These are phyloP conservation scores for Mola mola DNA, from an alignment of 2,113 vertebrate genomes.

Conservation along the genomic window DNA sequence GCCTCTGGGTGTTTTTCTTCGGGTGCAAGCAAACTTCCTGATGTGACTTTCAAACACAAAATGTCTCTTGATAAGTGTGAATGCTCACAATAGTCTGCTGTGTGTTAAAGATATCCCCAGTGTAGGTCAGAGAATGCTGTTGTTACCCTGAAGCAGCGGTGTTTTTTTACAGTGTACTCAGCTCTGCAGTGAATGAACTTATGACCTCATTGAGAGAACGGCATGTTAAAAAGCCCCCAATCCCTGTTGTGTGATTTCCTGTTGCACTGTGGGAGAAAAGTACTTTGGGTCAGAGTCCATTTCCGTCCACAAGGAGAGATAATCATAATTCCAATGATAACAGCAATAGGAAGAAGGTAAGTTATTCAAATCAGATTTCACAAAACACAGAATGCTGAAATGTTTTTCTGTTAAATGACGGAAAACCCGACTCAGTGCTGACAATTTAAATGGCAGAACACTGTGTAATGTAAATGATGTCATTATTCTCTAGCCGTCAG, in stretches of 20 bases:
- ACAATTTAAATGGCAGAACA: background rate
- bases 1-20: constrained; percentile 6
- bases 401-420: too few species aligned
- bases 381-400: background rate
- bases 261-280: constrained; percentile 50
- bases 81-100: constrained; percentile 6
- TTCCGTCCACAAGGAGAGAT: constrained; percentile 18
- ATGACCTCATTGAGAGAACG: constrained; percentile 37
- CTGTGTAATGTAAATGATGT: constrained; percentile 64
- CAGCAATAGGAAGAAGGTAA: background rate
- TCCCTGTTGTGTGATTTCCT: constrained; percentile 64
- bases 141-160: constrained; percentile 8
- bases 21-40: background rate
- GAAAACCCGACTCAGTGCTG: background rate
- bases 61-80: background rate
- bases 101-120: background rate
- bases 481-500: constrained; percentile 68
- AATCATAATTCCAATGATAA: background rate
- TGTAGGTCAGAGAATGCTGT: constrained; percentile 5
- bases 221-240: constrained; percentile 58
- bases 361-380: background rate
- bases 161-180: constrained; percentile 12
- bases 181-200: constrained; percentile 34
- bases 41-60: background rate
- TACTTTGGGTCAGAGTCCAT: constrained; percentile 35